phyloP scores from a whole-genome alignment of 2,797 vertebrate species.

The Alfaro cultratus region DNA sequence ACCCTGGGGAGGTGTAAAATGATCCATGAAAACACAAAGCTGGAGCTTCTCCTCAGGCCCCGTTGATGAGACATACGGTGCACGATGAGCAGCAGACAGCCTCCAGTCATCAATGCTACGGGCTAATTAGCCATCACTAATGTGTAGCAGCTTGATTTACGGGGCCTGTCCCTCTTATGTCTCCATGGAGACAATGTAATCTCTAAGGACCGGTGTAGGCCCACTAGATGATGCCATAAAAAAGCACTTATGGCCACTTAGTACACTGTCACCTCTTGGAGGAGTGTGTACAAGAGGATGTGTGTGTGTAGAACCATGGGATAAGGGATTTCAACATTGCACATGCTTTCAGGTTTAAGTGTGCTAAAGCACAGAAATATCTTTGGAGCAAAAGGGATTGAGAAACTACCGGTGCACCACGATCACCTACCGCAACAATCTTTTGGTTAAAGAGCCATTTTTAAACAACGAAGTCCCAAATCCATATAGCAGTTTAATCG shows the following conservation, averaged over 20 bases:
- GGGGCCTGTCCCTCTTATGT: conserved; percentile 43
- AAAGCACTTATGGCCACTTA: conserved; percentile 26
- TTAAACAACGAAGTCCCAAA: neutral
- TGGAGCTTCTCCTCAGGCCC: conserved; percentile 36
- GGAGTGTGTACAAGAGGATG: neutral
- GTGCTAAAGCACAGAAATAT: neutral
- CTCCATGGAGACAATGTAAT: conserved; percentile 65
- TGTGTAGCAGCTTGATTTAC: conserved; percentile 75
- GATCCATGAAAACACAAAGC: conserved; percentile 56
- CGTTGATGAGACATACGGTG: conserved; percentile 48
- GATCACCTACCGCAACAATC: neutral
- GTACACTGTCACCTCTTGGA: neutral
- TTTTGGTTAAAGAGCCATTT: neutral
- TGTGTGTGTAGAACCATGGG: neutral
- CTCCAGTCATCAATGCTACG: conserved; percentile 57
- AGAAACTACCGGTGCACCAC: neutral
- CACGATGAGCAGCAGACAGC: conserved; percentile 38
- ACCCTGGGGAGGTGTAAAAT: conserved; percentile 59
- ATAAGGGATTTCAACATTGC: neutral
- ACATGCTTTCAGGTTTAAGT: neutral
- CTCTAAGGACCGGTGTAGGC: conserved; percentile 57
- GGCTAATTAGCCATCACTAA: conserved; percentile 81
- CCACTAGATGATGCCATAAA: conserved; percentile 61
- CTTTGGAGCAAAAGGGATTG: neutral
- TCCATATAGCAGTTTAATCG: neutral